Evolutionary conservation across 2,797 vertebrate species (phyloP).

Genomic region (Clarias laeviceps): DNA sequence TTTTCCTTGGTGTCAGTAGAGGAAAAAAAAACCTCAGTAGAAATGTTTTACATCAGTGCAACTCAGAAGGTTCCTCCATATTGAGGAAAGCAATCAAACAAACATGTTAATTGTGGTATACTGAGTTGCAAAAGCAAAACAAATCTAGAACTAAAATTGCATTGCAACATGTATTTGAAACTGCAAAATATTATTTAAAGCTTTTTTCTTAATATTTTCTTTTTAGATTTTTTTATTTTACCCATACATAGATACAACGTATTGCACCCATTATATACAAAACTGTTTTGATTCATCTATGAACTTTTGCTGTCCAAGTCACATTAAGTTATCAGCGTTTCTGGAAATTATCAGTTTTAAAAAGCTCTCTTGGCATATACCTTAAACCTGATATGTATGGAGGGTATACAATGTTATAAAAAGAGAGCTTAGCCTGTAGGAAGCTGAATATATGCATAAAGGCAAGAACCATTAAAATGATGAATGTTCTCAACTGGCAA

Average conservation of each 20-base stretch:
- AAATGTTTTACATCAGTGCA: background rate
- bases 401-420: background rate
- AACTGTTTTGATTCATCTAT: background rate
- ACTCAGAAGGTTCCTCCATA: background rate
- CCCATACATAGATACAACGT: background rate
- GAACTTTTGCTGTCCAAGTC: background rate
- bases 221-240: background rate
- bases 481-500: constrained; percentile 70
- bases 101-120: background rate
- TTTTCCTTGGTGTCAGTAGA: background rate
- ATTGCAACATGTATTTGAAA: background rate
- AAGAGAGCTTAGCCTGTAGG: constrained; percentile 5
- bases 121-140: background rate
- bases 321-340: constrained; percentile 30
- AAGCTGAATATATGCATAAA: constrained; percentile 64
- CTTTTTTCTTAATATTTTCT: background rate
- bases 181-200: background rate
- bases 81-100: background rate
- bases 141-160: background rate
- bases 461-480: constrained; percentile 73
- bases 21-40: no score
- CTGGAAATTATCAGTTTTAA: constrained; percentile 39
- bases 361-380: constrained; percentile 29
- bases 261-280: background rate
- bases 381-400: constrained; percentile 43